Base-by-base conservation (phyloP, 2,797 vertebrate species). In the Enteromius unitaeniatus region DNA sequence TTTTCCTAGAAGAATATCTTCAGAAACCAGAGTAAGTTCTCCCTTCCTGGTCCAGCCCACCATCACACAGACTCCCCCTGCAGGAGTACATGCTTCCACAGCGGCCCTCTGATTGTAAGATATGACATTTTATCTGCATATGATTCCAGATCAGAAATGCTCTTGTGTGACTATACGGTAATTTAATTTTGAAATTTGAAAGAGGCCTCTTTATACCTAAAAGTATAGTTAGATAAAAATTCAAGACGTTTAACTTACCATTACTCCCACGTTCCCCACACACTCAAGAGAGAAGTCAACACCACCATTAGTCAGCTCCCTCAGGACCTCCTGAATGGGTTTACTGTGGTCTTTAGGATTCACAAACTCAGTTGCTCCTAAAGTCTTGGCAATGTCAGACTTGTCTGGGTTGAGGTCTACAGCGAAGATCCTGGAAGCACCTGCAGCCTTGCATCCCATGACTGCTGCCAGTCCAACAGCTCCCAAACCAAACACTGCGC, bases 11-110 rank as follows among this genome's bases (percentile, higher is more conserved):
- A 98, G 94, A 1, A 99, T 90, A 86, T 97, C 96, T 82, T 97
- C 94, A 0, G 97, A 96, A 13, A 89, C 78, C 2, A 98, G 93
- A 0, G 88, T 83, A 45, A 99, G 94, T 21, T 94, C 90, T 62
- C 96, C 93, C 0, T 91, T 87, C 79, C 93, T 96, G n/a, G 96
- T 96, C 77, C 97, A 97, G 1, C 97, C 97, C 0, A 95, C 93
- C 21, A 98, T 93, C 85, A 98, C 96, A 0, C 97, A 98, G 77
- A 95, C 85, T 1, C 97, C 97, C 94, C 96, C 96, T 72, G 94
- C 95, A 42, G 96, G 95, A 87, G 90, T 94, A 73, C 96, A 96
- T 0, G 96, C 96, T 91, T 98, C 97, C 53, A 99, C 89, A 0
- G 97, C 97, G 28, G 95, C 90, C 40, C 93, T 95, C 97, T 98